Percentiles rank a stretch among this genome's conserved stretches.
Conservation (phyloP, 2,888 invertebrate genomes). For the Geotrupes spiniger region DNA sequence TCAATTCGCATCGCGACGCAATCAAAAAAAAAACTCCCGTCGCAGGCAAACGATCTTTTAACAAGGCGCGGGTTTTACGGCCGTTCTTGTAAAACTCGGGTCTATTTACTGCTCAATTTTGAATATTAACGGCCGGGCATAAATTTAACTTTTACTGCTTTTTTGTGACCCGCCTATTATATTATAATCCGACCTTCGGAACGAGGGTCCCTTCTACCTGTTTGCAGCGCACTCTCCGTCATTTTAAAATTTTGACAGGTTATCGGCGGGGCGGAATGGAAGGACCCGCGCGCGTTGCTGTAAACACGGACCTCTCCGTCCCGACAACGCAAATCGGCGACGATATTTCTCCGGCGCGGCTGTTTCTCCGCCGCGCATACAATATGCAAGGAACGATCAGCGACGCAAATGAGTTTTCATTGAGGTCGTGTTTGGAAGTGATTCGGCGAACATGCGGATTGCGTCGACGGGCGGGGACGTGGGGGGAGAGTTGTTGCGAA, state of each 20-base stretch:
- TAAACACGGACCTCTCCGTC: background rate
- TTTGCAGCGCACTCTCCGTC: background rate
- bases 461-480: too few relatives aligned
- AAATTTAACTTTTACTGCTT: conserved; percentile 31
- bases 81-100: conserved; percentile 25
- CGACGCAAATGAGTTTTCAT: conserved; percentile 46
- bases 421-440: conserved; percentile 42
- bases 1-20: too few relatives aligned
- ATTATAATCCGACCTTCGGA: conserved; percentile 13
- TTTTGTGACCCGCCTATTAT: conserved; percentile 28
- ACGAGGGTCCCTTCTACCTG: conserved; percentile 16
- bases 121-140: conserved; percentile 30
- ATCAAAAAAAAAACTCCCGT: too few relatives aligned
- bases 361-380: conserved; percentile 28
- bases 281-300: background rate
- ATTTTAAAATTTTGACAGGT: conserved; percentile 4
- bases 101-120: conserved; percentile 29
- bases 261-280: conserved; percentile 1
- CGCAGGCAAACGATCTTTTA: conserved; percentile 8
- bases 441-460: conserved; percentile 30
- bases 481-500: too few relatives aligned
- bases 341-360: conserved; percentile 47
- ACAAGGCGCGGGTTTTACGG: conserved; percentile 23
- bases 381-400: conserved; percentile 22
- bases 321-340: conserved; percentile 30